These are phyloP conservation scores for Drosophila greeni DNA, from an alignment of 2,888 invertebrate species.

Conservation along the genomic window DNA sequence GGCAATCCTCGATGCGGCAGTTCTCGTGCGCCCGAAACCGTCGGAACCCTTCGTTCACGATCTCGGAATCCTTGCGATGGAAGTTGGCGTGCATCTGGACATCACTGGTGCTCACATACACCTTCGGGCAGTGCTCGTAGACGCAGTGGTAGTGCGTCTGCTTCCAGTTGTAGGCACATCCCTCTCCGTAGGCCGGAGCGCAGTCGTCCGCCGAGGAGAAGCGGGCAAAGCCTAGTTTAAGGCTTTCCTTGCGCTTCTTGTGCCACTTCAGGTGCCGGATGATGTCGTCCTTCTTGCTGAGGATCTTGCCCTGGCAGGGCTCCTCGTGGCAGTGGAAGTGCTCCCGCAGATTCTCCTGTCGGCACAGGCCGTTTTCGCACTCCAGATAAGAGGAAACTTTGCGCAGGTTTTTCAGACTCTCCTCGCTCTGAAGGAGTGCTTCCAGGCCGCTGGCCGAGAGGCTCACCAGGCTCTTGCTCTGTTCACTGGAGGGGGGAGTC, in stretches of 20 bases:
- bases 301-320: constrained; percentile 87
- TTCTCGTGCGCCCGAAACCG: constrained; percentile 97
- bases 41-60: constrained; percentile 98
- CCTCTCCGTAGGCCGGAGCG: constrained; percentile 86
- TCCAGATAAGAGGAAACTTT: constrained; percentile 78
- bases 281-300: constrained; percentile 99
- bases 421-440: constrained; percentile 75
- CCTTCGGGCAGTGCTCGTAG: constrained; percentile 95
- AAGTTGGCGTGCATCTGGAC: constrained; percentile 99
- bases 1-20: constrained; percentile 93
- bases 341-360: constrained; percentile 82
- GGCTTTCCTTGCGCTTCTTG: constrained; percentile 97
- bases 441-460: constrained; percentile 67
- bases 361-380: constrained; percentile 77
- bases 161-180: constrained; percentile 90
- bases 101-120: constrained; percentile 98
- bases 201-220: constrained; percentile 98
- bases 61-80: constrained; percentile 97
- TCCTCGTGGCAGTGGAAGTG: constrained; percentile 93
- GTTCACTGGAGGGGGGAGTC: constrained; percentile 75
- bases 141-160: constrained; percentile 91
- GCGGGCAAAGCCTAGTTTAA: constrained; percentile 90
- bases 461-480: constrained; percentile 57
- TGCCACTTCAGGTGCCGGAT: constrained; percentile 99
- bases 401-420: constrained; percentile 72